Base-by-base conservation (phyloP, 2,888 invertebrate species). In the Tryphoninae sp. region DNA sequence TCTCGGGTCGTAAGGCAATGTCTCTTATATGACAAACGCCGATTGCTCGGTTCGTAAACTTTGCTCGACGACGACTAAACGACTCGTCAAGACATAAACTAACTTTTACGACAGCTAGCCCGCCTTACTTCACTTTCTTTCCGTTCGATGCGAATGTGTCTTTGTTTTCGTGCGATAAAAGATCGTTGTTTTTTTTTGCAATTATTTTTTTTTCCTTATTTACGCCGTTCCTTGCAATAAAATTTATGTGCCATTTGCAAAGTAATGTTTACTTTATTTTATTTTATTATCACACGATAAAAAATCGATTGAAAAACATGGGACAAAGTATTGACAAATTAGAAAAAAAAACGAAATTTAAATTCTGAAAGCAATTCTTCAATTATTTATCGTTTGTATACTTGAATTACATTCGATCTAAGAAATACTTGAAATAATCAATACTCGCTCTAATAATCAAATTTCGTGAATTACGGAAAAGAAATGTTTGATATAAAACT, bases 1-100 rank as follows among this genome's bases (percentile, higher is more conserved):
- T 73, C 61, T 65, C 9, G n/a, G 19, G 77, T 19, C 58, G 42
- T 59, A 73, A 16, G 72, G 65, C 45, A 42, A 72, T 77, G 26
- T 2, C 26, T 26, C 26, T 26, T 26, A 26, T 26, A 26, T 26
- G 26, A 53, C 58, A 67, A 67, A 67, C 67, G n/a, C 42, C 67
- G 67, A 72, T 72, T 73, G 59, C 72, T 49, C 42, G 42, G 72
- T 68, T 72, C 67, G 59, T 72, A 77, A 77, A 78, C 65, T 33
- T 26, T 9, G 22, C 16, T 9, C 23, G 6, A 67, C 69, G 53
- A 33, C 59, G 26, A 61, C 51, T 53, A 67, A 78, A 73, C 19
- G 78, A 73, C 73, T 73, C 53, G 59, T 62, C 67, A 68, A 78
- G 67, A 73, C 68, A 78, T 73, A 61, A 73, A 55, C 16, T 45